Percentiles rank a stretch among this genome's conserved stretches.
Conservation (phyloP, 1,140 invertebrate genomes). For the Idris sp. region DNA sequence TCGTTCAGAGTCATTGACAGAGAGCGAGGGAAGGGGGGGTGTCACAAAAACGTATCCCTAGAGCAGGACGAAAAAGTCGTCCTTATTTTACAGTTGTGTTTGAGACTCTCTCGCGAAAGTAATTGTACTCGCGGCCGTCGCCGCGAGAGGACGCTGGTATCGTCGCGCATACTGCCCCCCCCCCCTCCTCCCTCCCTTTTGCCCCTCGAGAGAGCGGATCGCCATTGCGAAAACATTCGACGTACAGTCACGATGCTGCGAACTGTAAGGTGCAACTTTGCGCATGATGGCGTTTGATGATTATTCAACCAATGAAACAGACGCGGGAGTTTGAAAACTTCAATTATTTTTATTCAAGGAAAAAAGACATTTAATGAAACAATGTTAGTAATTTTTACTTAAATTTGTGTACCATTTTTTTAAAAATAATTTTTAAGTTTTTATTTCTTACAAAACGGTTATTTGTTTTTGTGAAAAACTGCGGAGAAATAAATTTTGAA, state of each 20-base stretch:
- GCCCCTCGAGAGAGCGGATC: slow-evolving; percentile 43
- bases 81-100: slow-evolving; percentile 30
- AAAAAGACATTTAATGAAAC: no score
- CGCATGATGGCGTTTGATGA: slow-evolving; percentile 44
- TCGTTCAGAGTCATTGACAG: slow-evolving; percentile 2
- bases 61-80: slow-evolving; percentile 31
- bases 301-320: slow-evolving; percentile 16
- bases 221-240: slow-evolving; percentile 74
- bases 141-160: slow-evolving; percentile 20
- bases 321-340: no score
- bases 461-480: no score
- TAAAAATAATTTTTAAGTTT: no score
- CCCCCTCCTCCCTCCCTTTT: slow-evolving; percentile 8
- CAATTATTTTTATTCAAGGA: no score
- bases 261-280: slow-evolving; percentile 20
- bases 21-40: neutral
- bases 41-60: slow-evolving; percentile 18
- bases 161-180: no score
- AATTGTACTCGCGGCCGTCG: slow-evolving; percentile 30
- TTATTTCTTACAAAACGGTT: no score
- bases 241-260: slow-evolving; percentile 63
- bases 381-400: no score
- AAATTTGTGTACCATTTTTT: no score
- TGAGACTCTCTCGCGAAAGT: slow-evolving; percentile 31
- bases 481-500: no score